These are phyloP conservation scores for Murina feae DNA, from an alignment of 2,113 vertebrate genomes.

Conservation along the genomic window DNA sequence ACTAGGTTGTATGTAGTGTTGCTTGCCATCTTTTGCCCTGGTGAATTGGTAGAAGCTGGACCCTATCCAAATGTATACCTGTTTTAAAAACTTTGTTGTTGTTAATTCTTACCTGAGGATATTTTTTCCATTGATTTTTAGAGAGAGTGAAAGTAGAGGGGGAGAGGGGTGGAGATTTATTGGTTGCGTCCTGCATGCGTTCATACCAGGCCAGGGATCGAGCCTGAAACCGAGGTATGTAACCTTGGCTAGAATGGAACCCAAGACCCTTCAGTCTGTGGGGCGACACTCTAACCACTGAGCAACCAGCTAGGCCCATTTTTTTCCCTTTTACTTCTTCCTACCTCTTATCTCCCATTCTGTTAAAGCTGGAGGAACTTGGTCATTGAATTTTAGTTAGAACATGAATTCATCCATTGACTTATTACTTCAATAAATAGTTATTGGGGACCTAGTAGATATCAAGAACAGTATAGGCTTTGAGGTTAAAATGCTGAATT, in stretches of 20 bases:
- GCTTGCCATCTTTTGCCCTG: not conserved
- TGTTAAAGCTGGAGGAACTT: not conserved
- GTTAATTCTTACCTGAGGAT: too few species aligned
- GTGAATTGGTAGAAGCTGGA: not conserved
- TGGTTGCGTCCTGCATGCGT: too few species aligned
- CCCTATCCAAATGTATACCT: not conserved
- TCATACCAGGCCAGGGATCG: too few species aligned
- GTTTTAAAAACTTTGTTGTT: too few species aligned
- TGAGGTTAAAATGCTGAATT: conserved; percentile 9
- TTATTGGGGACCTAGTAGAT: not conserved
- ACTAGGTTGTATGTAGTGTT: not conserved
- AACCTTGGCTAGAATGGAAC: too few species aligned
- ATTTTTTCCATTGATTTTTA: too few species aligned
- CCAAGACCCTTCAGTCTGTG: too few species aligned
- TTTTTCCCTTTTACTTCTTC: not conserved
- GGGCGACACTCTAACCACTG: too few species aligned
- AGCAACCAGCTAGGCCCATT: not conserved
- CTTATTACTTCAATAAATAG: not conserved
- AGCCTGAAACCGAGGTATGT: too few species aligned
- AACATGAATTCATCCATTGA: not conserved
- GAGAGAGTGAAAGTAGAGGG: too few species aligned
- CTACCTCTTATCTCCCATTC: not conserved
- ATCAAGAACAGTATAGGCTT: not conserved
- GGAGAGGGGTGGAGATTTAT: too few species aligned
- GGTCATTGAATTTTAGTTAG: not conserved